Evolutionary conservation across 2,797 vertebrate species (phyloP).

Genomic region (Aulostomus chinensis): DNA sequence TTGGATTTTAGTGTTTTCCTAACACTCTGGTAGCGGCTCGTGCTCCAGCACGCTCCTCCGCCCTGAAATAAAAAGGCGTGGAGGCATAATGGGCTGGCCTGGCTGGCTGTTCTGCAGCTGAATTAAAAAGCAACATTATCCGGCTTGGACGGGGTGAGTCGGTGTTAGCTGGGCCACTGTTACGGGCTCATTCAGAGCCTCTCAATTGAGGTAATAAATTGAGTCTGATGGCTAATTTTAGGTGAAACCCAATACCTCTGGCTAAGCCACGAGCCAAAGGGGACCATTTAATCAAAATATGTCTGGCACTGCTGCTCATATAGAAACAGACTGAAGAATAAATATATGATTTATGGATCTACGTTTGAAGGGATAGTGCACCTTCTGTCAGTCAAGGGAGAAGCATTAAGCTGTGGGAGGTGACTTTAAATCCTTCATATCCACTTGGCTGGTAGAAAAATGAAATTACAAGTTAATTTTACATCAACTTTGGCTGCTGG

Average conservation of each 20-base stretch:
- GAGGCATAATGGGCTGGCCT: slow-evolving; percentile 71
- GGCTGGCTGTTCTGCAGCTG: slow-evolving; percentile 60
- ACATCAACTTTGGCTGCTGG: neutral
- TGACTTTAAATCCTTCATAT: slow-evolving; percentile 35
- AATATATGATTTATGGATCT: slow-evolving; percentile 64
- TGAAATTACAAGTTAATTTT: slow-evolving; percentile 18
- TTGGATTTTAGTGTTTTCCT: slow-evolving; percentile 78
- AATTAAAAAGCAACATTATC: slow-evolving; percentile 85
- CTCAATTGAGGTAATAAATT: slow-evolving; percentile 96
- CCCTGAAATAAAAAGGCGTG: slow-evolving; percentile 63
- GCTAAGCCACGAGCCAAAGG: slow-evolving; percentile 90
- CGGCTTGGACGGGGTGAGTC: slow-evolving; percentile 67
- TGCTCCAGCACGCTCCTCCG: slow-evolving; percentile 56
- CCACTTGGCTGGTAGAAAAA: slow-evolving; percentile 23
- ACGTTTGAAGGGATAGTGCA: too few species aligned
- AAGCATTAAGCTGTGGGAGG: slow-evolving; percentile 49
- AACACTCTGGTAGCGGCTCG: slow-evolving; percentile 66
- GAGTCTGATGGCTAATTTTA: slow-evolving; percentile 98
- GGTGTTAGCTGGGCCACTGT: slow-evolving; percentile 67
- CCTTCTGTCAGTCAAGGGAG: slow-evolving; percentile 42
- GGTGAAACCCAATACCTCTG: slow-evolving; percentile 91
- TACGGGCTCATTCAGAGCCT: slow-evolving; percentile 85
- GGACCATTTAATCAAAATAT: slow-evolving; percentile 86
- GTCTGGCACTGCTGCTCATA: slow-evolving; percentile 75
- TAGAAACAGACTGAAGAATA: slow-evolving; percentile 68